Evolutionary conservation across 2,888 invertebrate species (phyloP).

Genomic region (Tanytarsus gracilentus): DNA sequence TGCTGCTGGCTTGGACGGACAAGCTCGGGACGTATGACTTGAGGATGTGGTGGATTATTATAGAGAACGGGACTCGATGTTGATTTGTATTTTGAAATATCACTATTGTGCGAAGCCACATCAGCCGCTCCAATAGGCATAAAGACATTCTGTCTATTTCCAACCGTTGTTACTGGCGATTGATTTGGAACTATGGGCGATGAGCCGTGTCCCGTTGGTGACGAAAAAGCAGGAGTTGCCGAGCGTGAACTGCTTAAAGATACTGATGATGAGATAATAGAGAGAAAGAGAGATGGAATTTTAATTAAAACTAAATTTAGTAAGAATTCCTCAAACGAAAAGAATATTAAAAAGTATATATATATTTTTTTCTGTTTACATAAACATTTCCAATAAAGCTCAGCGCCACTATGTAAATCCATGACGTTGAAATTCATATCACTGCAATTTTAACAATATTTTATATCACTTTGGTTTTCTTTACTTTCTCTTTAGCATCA

Average conservation of each 20-base stretch:
- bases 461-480: neutral
- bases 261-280: too few species aligned
- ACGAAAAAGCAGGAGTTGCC: constrained; percentile 82
- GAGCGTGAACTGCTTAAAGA: constrained; percentile 89
- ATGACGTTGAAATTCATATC: constrained; percentile 36
- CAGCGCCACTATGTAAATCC: constrained; percentile 39
- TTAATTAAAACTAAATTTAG: neutral
- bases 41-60: constrained; percentile 32
- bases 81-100: constrained; percentile 39
- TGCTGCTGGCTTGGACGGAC: constrained; percentile 33
- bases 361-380: constrained; percentile 35
- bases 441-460: neutral
- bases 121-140: constrained; percentile 77
- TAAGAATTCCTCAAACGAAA: too few species aligned
- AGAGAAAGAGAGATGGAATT: neutral
- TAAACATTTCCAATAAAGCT: constrained; percentile 42
- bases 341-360: neutral
- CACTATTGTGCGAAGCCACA: constrained; percentile 34
- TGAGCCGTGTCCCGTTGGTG: constrained; percentile 59
- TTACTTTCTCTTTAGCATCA: neutral
- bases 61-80: constrained; percentile 42
- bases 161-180: constrained; percentile 59
- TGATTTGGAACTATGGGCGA: constrained; percentile 56
- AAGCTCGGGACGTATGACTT: constrained; percentile 38
- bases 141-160: constrained; percentile 77